Evolutionary conservation across 2,797 vertebrate genomes (phyloP).

Genomic region (Serranus cabrilla): DNA sequence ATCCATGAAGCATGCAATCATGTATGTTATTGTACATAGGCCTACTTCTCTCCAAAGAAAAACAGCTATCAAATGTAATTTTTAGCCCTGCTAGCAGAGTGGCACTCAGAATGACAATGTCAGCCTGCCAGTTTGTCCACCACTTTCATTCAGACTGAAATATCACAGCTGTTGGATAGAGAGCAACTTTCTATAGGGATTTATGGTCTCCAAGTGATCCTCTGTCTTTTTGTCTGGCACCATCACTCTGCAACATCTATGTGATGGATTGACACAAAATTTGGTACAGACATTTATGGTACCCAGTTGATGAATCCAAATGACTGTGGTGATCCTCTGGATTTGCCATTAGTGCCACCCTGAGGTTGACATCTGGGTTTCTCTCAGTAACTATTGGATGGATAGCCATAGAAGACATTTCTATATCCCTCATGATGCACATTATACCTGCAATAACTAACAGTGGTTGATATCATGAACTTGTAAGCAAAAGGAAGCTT

Average conservation of each 20-base stretch:
- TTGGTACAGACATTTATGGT: not conserved
- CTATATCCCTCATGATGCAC: not conserved
- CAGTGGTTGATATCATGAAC: not conserved
- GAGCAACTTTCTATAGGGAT: not conserved
- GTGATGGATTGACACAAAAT: not conserved
- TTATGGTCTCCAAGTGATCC: not conserved
- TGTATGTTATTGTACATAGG: conserved; percentile 1
- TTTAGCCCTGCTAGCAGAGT: not conserved
- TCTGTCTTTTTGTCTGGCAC: not conserved
- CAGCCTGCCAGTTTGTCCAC: not conserved
- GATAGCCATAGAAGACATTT: too few relatives aligned
- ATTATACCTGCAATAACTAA: not conserved
- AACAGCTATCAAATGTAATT: not conserved
- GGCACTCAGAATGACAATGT: not conserved
- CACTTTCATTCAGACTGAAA: not conserved
- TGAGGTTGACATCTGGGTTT: too few relatives aligned
- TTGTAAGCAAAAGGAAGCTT: not conserved
- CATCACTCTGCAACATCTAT: not conserved
- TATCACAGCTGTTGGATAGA: not conserved
- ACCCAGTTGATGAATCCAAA: not conserved
- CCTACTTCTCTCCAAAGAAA: not conserved
- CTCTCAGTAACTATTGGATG: not conserved
- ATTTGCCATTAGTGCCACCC: not conserved
- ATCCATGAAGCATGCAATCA: not conserved
- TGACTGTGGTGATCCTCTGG: not conserved